A percentile compares a stretch with the other conserved stretches of the same genome.
These are phyloP conservation scores for Ophiodon elongatus DNA, from an alignment of 2,113 vertebrate species.

Conservation along the genomic window DNA sequence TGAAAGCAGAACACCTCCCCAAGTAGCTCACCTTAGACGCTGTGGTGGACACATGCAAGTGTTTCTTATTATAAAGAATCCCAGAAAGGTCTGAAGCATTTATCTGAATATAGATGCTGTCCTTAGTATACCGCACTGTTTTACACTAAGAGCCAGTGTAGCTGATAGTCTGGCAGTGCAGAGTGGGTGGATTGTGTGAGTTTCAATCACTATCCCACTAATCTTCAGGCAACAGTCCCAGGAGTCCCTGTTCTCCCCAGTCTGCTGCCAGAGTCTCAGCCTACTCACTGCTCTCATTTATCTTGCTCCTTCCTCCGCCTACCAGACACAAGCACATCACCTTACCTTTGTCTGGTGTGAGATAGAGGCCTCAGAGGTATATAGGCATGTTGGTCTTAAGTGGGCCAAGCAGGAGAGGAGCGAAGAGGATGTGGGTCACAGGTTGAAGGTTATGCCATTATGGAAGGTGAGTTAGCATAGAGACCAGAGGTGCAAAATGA, in stretches of 20 bases:
- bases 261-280: slow-evolving; percentile 52
- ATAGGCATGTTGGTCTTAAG: slow-evolving; percentile 45
- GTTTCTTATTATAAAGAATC: slow-evolving; percentile 40
- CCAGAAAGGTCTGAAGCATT: neutral
- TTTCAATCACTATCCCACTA: slow-evolving; percentile 66
- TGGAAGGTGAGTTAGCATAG: neutral
- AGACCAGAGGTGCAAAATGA: neutral
- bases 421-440: slow-evolving; percentile 7
- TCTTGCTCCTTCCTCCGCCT: slow-evolving; percentile 15
- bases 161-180: slow-evolving; percentile 22
- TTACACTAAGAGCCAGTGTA: slow-evolving; percentile 6
- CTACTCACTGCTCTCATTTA: slow-evolving; percentile 59
- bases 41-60: slow-evolving; percentile 1
- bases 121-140: neutral
- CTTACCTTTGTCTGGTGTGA: slow-evolving; percentile 46
- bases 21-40: slow-evolving; percentile 47
- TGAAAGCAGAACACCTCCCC: slow-evolving; percentile 35
- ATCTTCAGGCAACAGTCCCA: slow-evolving; percentile 65
- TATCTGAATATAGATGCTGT: slow-evolving; percentile 24
- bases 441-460: slow-evolving; percentile 18
- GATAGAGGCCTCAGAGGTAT: slow-evolving; percentile 53
- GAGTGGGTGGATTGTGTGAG: slow-evolving; percentile 61
- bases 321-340: slow-evolving; percentile 47
- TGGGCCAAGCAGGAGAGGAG: slow-evolving; percentile 47
- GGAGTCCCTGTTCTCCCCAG: slow-evolving; percentile 55